Evolutionary conservation across 2,797 vertebrate species (phyloP).

Genomic region (Benthosema pterotum): DNA sequence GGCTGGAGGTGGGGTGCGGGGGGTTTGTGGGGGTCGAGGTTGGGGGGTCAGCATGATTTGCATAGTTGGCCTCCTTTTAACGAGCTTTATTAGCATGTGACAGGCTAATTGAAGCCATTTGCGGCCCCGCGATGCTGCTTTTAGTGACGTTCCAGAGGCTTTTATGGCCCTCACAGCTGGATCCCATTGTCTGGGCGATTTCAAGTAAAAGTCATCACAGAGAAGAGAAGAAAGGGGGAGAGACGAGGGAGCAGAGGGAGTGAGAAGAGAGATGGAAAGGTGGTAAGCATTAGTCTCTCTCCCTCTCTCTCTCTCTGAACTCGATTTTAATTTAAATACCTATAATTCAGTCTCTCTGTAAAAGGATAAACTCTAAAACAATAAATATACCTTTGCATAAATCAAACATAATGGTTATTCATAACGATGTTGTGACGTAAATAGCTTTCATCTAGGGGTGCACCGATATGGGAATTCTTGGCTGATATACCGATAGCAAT

Average conservation of each 20-base stretch:
- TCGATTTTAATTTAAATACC: too few relatives aligned
- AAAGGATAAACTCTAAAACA: too few relatives aligned
- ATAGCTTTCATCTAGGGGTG: too few relatives aligned
- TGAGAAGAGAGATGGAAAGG: slow-evolving; percentile 54
- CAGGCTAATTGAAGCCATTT: slow-evolving; percentile 79
- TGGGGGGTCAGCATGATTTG: slow-evolving; percentile 54
- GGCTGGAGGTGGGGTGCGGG: not conserved
- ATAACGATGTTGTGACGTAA: too few relatives aligned
- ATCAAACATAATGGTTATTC: too few relatives aligned
- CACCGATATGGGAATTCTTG: too few relatives aligned
- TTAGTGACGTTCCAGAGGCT: slow-evolving; percentile 73
- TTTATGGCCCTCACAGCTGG: slow-evolving; percentile 79
- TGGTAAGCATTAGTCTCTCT: slow-evolving; percentile 47
- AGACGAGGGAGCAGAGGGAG: slow-evolving; percentile 49
- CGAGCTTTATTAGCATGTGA: slow-evolving; percentile 75
- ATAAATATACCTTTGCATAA: too few relatives aligned
- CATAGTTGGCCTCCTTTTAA: slow-evolving; percentile 59
- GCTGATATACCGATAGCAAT: too few relatives aligned
- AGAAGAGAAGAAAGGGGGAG: slow-evolving; percentile 53
- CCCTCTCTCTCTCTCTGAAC: slow-evolving; percentile 9
- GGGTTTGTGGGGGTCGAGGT: slow-evolving; percentile 26
- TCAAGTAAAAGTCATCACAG: slow-evolving; percentile 48
- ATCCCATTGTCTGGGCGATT: slow-evolving; percentile 69
- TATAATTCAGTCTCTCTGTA: too few relatives aligned
- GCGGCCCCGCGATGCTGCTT: slow-evolving; percentile 59